phyloP scores from a whole-genome alignment of 1,140 invertebrate genomes.

The Drosophila dunni region DNA sequence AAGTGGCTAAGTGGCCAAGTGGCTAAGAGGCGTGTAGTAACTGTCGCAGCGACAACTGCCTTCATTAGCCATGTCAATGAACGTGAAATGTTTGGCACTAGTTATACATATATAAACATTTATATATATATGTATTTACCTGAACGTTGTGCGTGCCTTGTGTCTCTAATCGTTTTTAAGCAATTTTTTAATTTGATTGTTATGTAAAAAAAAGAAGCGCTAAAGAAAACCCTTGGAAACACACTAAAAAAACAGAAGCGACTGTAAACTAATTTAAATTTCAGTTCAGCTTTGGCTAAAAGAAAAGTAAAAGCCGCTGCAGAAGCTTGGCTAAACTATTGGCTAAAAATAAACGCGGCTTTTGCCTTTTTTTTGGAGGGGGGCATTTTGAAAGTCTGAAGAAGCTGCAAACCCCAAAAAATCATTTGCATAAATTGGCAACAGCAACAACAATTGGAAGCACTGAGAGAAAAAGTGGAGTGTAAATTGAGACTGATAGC shows the following conservation, averaged over 20 bases:
- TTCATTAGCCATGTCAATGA: constrained; percentile 72
- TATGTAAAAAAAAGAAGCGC: constrained; percentile 64
- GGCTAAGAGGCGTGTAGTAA: background rate
- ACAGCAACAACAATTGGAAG: constrained; percentile 7
- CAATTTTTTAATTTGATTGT: constrained; percentile 58
- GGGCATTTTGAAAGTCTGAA: constrained; percentile 59
- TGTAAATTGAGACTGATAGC: too few relatives aligned
- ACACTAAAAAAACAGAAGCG: constrained; percentile 53
- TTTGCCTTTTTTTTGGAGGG: constrained; percentile 1
- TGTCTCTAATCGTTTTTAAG: constrained; percentile 56
- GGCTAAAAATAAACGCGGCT: constrained; percentile 58
- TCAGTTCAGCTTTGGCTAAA: constrained; percentile 9
- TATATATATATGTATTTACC: background rate
- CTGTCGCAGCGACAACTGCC: background rate
- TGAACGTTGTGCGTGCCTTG: constrained; percentile 57
- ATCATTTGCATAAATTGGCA: constrained; percentile 71
- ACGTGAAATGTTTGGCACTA: constrained; percentile 66
- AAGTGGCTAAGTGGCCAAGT: too few relatives aligned
- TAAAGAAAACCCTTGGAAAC: background rate
- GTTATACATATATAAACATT: constrained; percentile 13
- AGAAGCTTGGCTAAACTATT: constrained; percentile 70
- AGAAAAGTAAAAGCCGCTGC: constrained; percentile 65
- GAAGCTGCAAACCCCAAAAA: constrained; percentile 33
- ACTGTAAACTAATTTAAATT: background rate
- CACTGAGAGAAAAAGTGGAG: too few relatives aligned